These are phyloP conservation scores for Netelia fuscicornis DNA, from an alignment of 2,888 invertebrate species.

Conservation along the genomic window DNA sequence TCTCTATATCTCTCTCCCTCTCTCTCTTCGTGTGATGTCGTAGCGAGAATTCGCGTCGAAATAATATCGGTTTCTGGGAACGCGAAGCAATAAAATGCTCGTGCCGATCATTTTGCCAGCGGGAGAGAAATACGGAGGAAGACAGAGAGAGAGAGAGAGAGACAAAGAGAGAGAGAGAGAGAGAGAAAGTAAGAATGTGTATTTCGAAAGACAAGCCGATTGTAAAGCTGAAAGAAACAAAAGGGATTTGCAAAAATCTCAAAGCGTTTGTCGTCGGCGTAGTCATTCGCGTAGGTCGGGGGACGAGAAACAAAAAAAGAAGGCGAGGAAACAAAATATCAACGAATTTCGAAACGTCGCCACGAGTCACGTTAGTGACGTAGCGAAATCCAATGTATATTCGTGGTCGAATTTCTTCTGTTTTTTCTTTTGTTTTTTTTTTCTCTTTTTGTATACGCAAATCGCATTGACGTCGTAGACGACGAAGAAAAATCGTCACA, in stretches of 20 bases:
- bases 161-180: background rate
- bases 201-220: slow-evolving; percentile 39
- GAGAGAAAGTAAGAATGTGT: background rate
- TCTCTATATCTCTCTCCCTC: background rate
- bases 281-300: slow-evolving; percentile 62
- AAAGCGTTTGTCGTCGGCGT: background rate
- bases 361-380: slow-evolving; percentile 21
- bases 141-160: too few species aligned
- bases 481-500: background rate
- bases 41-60: slow-evolving; percentile 43
- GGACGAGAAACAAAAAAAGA: slow-evolving; percentile 13
- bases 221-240: slow-evolving; percentile 35
- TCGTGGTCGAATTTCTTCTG: background rate
- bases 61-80: slow-evolving; percentile 49
- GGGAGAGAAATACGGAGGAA: too few species aligned
- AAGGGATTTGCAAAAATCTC: slow-evolving; percentile 20
- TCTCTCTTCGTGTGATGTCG: background rate
- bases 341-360: slow-evolving; percentile 51
- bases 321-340: background rate
- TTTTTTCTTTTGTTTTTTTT: too few species aligned
- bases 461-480: slow-evolving; percentile 1
- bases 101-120: slow-evolving; percentile 35
- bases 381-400: background rate
- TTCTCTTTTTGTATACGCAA: background rate
- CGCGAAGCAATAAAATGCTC: slow-evolving; percentile 26